Conservation (phyloP, 2,113 vertebrate genomes). For the Myotis brandtii region DNA sequence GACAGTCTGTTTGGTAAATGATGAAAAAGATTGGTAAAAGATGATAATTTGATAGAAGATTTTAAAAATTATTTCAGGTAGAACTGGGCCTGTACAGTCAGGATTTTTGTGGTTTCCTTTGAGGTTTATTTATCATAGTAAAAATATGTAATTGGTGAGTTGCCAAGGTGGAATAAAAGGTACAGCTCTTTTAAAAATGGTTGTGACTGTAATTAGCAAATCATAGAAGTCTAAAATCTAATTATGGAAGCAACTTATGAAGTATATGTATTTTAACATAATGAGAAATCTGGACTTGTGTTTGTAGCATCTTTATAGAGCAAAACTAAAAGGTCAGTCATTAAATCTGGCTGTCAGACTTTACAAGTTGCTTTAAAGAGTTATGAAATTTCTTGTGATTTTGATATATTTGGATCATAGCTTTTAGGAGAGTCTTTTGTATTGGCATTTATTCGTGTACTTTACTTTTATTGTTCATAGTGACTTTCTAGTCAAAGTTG, state of each 20-base stretch:
- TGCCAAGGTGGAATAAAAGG: neutral
- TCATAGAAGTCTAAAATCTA: neutral
- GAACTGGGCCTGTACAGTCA: neutral
- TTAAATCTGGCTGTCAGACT: constrained; percentile 35
- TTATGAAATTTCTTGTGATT: neutral
- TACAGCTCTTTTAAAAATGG: constrained; percentile 2
- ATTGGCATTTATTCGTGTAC: neutral
- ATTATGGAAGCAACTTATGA: neutral
- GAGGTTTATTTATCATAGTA: constrained; percentile 28
- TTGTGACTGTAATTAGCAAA: neutral
- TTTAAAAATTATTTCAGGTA: constrained; percentile 22
- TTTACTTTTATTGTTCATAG: constrained; percentile 81
- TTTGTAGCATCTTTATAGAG: constrained; percentile 42
- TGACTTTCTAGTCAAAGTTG: constrained; percentile 97
- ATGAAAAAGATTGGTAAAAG: constrained; percentile 30
- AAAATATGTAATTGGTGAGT: constrained; percentile 3
- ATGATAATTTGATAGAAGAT: constrained; percentile 10
- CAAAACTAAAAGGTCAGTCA: constrained; percentile 35
- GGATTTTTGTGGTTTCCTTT: constrained; percentile 25
- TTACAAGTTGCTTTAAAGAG: constrained; percentile 46
- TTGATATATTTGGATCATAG: constrained; percentile 47
- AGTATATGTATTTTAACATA: constrained; percentile 48
- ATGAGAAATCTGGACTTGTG: neutral
- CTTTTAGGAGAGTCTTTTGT: constrained; percentile 51
- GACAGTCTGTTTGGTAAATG: neutral